Conservation (phyloP, 2,113 vertebrate genomes). For the Megaleporinus macrocephalus region DNA sequence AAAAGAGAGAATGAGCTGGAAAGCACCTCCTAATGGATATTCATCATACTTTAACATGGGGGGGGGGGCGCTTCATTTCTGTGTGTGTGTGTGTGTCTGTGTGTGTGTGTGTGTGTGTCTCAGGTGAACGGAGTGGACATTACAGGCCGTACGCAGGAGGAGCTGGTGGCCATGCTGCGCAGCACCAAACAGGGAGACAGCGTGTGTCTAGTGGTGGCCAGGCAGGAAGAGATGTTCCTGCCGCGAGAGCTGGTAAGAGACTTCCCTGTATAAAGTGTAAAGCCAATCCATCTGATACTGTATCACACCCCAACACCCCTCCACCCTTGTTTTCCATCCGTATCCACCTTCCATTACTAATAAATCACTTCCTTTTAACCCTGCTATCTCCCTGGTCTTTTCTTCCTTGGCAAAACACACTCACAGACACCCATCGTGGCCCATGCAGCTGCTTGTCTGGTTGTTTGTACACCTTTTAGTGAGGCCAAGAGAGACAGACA, state of each 20-base stretch:
- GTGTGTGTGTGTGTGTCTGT: not conserved
- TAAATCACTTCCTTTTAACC: conserved; percentile 38
- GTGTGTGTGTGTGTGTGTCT: conserved; percentile 7
- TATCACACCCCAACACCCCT: not conserved
- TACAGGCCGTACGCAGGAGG: conserved; percentile 89
- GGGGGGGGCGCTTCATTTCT: no score
- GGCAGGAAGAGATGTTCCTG: conserved; percentile 91
- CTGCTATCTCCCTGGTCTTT: conserved; percentile 3
- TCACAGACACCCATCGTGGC: not conserved
- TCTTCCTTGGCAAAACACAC: not conserved
- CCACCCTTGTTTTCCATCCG: not conserved
- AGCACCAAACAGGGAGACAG: conserved; percentile 93
- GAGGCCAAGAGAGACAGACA: not conserved
- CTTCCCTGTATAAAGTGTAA: not conserved
- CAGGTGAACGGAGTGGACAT: conserved; percentile 94
- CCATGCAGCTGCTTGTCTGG: not conserved
- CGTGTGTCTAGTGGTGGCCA: conserved; percentile 85
- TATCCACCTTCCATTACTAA: conserved; percentile 48
- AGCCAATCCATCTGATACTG: not conserved
- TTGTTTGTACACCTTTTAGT: not conserved
- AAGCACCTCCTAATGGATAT: not conserved
- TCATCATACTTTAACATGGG: not conserved
- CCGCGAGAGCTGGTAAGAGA: conserved; percentile 93
- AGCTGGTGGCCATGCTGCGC: conserved; percentile 92
- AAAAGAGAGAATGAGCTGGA: not conserved